Percentiles rank a stretch among this genome's conserved stretches.
Conservation (phyloP, 1,140 invertebrate genomes). For the Drosophila littoralis region DNA sequence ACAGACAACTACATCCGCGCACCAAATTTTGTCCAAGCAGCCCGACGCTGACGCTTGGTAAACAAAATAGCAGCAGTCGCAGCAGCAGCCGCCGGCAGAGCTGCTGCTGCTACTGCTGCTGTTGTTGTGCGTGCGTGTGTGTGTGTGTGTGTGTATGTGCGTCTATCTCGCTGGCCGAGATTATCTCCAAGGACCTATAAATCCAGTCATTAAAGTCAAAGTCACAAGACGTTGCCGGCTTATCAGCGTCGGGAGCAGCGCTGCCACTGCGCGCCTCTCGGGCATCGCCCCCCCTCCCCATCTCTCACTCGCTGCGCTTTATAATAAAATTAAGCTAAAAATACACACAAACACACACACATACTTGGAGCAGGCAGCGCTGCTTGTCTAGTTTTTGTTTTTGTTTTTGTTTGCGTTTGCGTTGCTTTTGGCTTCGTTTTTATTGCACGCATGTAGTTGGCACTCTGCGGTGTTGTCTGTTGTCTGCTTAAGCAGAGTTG, state of each 20-base stretch:
- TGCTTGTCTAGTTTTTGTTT: constrained; percentile 26
- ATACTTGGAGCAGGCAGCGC: background rate
- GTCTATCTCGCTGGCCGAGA: constrained; percentile 61
- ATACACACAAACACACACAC: constrained; percentile 3
- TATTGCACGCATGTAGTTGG: constrained; percentile 50
- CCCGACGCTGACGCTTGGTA: constrained; percentile 49
- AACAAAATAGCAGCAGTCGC: constrained; percentile 68
- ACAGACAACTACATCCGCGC: background rate
- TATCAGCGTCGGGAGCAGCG: constrained; percentile 63
- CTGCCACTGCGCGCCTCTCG: constrained; percentile 32
- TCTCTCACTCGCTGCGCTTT: constrained; percentile 47
- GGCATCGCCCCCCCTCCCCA: background rate
- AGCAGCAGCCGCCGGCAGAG: constrained; percentile 1
- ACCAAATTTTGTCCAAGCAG: constrained; percentile 1
- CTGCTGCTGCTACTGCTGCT: background rate
- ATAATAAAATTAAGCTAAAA: constrained; percentile 78
- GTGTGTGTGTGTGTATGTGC: constrained; percentile 11
- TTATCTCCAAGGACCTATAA: constrained; percentile 84
- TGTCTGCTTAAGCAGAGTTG: constrained; percentile 39
- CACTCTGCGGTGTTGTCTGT: constrained; percentile 36
- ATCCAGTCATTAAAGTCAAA: constrained; percentile 85
- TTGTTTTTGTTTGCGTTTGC: background rate
- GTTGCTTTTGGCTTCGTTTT: constrained; percentile 15
- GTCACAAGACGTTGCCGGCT: constrained; percentile 81
- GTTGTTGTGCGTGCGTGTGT: constrained; percentile 8